Percentiles rank a stretch among this genome's conserved stretches.
phyloP scores from a whole-genome alignment of 2,888 invertebrate genomes.

The Myopa testacea region DNA sequence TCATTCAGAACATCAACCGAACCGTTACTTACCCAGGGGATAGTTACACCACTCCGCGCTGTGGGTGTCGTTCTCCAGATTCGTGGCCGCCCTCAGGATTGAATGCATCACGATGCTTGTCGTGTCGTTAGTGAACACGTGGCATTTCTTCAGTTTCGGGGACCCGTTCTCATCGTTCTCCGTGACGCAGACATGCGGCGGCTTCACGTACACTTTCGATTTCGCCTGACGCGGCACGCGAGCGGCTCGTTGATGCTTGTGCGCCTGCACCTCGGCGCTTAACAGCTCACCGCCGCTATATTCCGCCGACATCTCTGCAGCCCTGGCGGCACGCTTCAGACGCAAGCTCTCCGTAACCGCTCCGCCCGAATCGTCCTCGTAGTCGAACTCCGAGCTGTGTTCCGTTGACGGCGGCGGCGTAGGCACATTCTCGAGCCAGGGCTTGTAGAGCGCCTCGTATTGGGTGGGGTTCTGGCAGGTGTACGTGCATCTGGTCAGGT shows the following conservation, averaged over 20 bases:
- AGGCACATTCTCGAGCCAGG: conserved; percentile 62
- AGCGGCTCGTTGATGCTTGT: conserved; percentile 25
- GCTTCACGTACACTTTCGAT: conserved; percentile 64
- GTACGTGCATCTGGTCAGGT: conserved; percentile 78
- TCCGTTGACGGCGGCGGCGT: conserved; percentile 63
- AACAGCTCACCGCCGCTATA: conserved; percentile 55
- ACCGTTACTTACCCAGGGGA: conserved; percentile 69
- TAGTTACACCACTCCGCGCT: conserved; percentile 76
- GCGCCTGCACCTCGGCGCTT: conserved; percentile 50
- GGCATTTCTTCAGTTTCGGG: conserved; percentile 68
- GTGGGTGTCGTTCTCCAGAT: conserved; percentile 65
- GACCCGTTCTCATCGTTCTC: conserved; percentile 51
- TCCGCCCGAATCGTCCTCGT: conserved; percentile 65
- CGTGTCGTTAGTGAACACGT: conserved; percentile 74
- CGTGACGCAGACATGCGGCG: conserved; percentile 74
- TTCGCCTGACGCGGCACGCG: conserved; percentile 53
- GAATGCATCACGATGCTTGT: conserved; percentile 70
- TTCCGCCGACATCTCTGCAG: conserved; percentile 48
- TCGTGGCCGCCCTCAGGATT: conserved; percentile 70
- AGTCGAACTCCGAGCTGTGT: conserved; percentile 66
- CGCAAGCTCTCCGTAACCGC: conserved; percentile 61
- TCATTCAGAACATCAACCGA: not conserved
- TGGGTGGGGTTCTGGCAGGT: conserved; percentile 73
- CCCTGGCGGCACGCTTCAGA: conserved; percentile 45
- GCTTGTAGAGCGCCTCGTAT: conserved; percentile 65